A percentile compares a stretch with the other conserved stretches of the same genome.
phyloP scores from a whole-genome alignment of 1,140 invertebrate species.

The Philaenus spumarius region DNA sequence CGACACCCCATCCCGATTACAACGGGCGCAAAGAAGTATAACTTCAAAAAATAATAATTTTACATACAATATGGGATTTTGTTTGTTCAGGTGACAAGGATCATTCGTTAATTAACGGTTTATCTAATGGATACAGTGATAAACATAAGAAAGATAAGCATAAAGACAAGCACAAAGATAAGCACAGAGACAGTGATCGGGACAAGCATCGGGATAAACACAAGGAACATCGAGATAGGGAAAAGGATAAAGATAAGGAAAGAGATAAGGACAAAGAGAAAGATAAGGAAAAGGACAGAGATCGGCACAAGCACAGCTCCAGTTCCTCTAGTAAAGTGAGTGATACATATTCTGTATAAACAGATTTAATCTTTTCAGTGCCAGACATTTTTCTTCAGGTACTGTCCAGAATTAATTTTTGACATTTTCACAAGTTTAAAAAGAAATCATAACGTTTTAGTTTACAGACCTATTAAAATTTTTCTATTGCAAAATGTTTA shows the following conservation, averaged over 20 bases:
- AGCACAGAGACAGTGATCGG: conserved; percentile 32
- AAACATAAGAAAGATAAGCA: conserved; percentile 28
- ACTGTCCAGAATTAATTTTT: no score
- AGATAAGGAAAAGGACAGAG: conserved; percentile 41
- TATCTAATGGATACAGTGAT: conserved; percentile 52
- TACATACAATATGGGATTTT: no score
- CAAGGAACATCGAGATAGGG: conserved; percentile 26
- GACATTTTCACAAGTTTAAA: no score
- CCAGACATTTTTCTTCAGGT: no score
- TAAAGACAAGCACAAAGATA: conserved; percentile 35
- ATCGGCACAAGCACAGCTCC: conserved; percentile 35
- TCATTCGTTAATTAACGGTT: conserved; percentile 50
- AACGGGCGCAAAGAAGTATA: no score
- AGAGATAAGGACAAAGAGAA: conserved; percentile 47
- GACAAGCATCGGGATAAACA: conserved; percentile 34
- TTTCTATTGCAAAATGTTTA: no score
- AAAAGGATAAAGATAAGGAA: conserved; percentile 33
- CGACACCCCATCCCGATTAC: no score
- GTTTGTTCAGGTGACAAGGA: conserved; percentile 38
- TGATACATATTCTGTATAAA: no score
- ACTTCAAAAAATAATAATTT: no score
- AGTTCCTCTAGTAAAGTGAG: conserved; percentile 31
- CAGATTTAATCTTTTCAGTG: no score
- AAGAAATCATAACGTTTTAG: no score
- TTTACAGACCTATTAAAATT: no score